phyloP scores from a whole-genome alignment of 2,888 invertebrate genomes.

The Chamaedrilus cognettii region DNA sequence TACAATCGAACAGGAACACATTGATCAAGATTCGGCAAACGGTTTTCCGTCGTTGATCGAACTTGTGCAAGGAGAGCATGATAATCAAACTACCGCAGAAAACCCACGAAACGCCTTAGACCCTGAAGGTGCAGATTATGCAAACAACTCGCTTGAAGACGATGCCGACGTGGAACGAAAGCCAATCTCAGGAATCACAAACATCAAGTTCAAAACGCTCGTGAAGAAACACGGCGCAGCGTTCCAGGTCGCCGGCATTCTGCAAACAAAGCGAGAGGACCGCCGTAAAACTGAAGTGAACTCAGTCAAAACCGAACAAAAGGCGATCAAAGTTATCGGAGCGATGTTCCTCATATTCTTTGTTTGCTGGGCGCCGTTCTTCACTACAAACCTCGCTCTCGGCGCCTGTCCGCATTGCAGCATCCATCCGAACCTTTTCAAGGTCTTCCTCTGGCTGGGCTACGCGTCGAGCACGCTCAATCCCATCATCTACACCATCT shows the following conservation, averaged over 20 bases:
- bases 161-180: constrained; percentile 35
- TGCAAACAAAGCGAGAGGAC: constrained; percentile 44
- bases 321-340: constrained; percentile 78
- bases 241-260: constrained; percentile 50
- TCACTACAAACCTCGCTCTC: constrained; percentile 68
- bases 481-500: constrained; percentile 59
- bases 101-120: too few relatives aligned
- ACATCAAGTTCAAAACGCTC: constrained; percentile 39
- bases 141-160: too few relatives aligned
- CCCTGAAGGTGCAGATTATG: too few relatives aligned
- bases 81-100: too few relatives aligned
- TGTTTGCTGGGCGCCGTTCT: constrained; percentile 59
- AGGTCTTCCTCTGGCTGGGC: constrained; percentile 57
- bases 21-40: too few relatives aligned
- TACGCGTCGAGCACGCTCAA: constrained; percentile 57
- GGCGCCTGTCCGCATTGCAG: constrained; percentile 72
- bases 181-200: too few relatives aligned
- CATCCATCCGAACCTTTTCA: constrained; percentile 62
- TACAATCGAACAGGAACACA: too few relatives aligned
- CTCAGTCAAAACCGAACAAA: constrained; percentile 82
- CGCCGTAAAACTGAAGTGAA: constrained; percentile 36
- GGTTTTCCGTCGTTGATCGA: too few relatives aligned
- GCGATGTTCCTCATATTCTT: constrained; percentile 58
- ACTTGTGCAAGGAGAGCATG: too few relatives aligned
- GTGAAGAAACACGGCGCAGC: constrained; percentile 52